phyloP scores from a whole-genome alignment of 2,888 invertebrate species.

The Malacosoma neustria region DNA sequence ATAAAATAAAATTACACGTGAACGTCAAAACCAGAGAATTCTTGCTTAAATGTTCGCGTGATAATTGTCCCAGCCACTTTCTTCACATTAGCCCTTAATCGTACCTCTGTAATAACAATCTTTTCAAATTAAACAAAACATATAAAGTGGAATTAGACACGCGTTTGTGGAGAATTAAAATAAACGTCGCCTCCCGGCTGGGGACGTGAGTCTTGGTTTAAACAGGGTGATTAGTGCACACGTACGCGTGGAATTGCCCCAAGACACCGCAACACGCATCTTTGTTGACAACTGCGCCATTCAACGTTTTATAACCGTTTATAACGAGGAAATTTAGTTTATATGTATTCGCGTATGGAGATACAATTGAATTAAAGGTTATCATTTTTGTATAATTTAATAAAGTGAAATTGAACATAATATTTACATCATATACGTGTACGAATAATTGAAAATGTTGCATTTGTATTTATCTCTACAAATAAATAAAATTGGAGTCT shows the following conservation, averaged over 20 bases:
- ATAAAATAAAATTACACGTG: no score
- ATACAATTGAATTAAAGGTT: no score
- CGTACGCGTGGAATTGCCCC: slow-evolving; percentile 42
- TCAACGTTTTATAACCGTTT: slow-evolving; percentile 8
- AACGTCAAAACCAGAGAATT: no score
- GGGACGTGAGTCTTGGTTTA: slow-evolving; percentile 52
- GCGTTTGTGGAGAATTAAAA: slow-evolving; percentile 63
- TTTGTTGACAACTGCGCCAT: slow-evolving; percentile 26
- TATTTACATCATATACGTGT: no score
- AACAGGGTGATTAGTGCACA: slow-evolving; percentile 58
- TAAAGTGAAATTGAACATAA: no score
- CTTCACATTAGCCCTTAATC: slow-evolving; percentile 11
- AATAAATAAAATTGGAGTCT: no score
- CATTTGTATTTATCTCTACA: no score
- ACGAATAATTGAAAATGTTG: no score
- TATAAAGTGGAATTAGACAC: slow-evolving; percentile 53
- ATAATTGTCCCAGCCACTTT: background rate
- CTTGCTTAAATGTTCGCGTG: no score
- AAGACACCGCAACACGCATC: slow-evolving; percentile 40
- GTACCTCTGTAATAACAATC: slow-evolving; percentile 35
- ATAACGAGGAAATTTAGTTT: background rate
- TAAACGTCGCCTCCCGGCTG: slow-evolving; percentile 44
- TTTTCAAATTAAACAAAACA: slow-evolving; percentile 53
- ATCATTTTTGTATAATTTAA: no score
- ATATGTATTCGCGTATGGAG: background rate